Conservation (phyloP, 2,113 vertebrate genomes). For the Ctenodactylus gundi region DNA sequence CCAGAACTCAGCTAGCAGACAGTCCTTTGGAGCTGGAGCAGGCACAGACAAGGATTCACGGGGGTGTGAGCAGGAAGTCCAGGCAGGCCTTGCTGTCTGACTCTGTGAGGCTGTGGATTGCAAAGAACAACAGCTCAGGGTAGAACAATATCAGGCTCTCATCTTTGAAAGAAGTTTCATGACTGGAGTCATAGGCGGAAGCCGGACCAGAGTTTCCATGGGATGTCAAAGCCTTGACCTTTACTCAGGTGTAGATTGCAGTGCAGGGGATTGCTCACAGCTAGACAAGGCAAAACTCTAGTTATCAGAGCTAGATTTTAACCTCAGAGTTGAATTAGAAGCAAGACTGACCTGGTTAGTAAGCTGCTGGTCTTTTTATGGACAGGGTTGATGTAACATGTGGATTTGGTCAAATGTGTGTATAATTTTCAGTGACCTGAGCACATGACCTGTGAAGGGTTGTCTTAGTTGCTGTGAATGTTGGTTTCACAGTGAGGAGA, state of each 20-base stretch:
- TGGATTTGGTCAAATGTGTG: not conserved
- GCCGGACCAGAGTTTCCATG: not conserved
- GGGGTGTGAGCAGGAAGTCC: no score
- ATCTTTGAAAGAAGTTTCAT: not conserved
- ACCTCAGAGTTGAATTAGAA: not conserved
- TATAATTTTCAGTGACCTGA: not conserved
- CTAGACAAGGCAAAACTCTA: not conserved
- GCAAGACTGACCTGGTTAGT: not conserved
- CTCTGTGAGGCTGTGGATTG: not conserved
- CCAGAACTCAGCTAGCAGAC: not conserved
- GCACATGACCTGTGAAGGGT: not conserved
- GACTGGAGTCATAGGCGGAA: not conserved
- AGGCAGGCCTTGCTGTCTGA: not conserved
- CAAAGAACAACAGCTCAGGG: not conserved
- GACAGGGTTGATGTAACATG: not conserved
- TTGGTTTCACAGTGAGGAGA: not conserved
- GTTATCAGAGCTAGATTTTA: not conserved
- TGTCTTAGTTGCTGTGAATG: not conserved
- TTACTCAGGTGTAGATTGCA: not conserved
- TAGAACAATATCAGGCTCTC: not conserved
- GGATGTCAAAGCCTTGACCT: not conserved
- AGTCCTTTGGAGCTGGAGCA: not conserved
- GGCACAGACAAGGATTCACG: not conserved
- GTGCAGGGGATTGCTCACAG: not conserved
- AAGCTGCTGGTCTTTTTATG: not conserved